Evolutionary conservation across 2,113 vertebrate species (phyloP).

Genomic region (Genyomyrus donnyi): DNA sequence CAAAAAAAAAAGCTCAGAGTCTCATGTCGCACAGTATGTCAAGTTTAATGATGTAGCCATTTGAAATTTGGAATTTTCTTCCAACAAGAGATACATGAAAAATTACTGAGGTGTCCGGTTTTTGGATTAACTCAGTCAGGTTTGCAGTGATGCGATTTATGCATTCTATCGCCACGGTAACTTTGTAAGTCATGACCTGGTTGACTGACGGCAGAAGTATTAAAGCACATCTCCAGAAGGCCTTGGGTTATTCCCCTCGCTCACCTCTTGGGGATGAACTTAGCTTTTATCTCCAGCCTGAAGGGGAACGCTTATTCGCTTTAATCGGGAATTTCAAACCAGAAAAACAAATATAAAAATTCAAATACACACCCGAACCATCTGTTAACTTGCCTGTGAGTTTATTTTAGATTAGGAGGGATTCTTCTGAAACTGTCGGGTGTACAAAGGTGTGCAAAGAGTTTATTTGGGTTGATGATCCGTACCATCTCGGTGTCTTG

Average conservation of each 20-base stretch:
- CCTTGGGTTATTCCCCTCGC: neutral
- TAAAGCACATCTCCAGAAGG: neutral
- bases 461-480: neutral
- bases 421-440: neutral
- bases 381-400: neutral
- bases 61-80: no score
- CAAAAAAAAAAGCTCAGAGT: neutral
- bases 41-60: neutral
- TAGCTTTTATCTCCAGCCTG: neutral
- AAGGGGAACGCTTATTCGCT: neutral
- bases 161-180: neutral
- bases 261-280: neutral
- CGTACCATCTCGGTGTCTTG: neutral
- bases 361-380: neutral
- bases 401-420: neutral
- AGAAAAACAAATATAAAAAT: neutral
- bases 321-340: neutral
- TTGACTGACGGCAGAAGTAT: neutral
- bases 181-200: neutral
- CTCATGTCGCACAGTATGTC: neutral
- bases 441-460: neutral
- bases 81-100: neutral
- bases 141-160: neutral
- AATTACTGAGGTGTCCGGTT: neutral
- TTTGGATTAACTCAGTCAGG: neutral